Conservation (phyloP, 1,140 invertebrate species). For the Drosophila paulistorum region DNA sequence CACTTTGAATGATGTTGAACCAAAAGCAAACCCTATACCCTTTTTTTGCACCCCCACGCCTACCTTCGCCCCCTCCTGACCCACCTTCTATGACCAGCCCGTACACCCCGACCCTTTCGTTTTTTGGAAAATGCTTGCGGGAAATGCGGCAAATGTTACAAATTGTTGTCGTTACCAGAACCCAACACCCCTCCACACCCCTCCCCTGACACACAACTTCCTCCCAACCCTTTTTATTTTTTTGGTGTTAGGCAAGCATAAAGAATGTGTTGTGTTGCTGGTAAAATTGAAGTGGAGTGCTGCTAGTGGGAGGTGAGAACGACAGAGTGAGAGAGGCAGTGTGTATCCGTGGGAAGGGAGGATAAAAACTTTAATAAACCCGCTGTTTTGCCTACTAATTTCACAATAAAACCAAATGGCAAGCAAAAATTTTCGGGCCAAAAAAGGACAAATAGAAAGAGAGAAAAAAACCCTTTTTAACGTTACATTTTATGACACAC, state of each 20-base stretch:
- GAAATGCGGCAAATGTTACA: slow-evolving; percentile 80
- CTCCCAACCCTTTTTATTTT: slow-evolving; percentile 21
- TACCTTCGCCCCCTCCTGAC: neutral
- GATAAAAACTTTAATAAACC: slow-evolving; percentile 71
- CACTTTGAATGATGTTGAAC: slow-evolving; percentile 78
- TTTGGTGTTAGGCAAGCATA: slow-evolving; percentile 14
- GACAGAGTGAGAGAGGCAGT: neutral
- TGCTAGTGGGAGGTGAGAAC: neutral
- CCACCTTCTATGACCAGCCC: slow-evolving; percentile 1
- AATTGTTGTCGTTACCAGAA: slow-evolving; percentile 71
- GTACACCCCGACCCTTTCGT: neutral
- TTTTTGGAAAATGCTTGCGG: slow-evolving; percentile 65
- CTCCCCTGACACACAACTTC: neutral
- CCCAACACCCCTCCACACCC: slow-evolving; percentile 11
- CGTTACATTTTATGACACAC: slow-evolving; percentile 69
- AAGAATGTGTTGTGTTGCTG: slow-evolving; percentile 28
- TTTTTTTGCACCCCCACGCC: neutral
- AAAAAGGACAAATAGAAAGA: slow-evolving; percentile 33
- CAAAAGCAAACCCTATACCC: slow-evolving; percentile 26
- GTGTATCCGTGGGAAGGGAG: slow-evolving; percentile 1
- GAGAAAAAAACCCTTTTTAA: slow-evolving; percentile 60
- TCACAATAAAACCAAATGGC: slow-evolving; percentile 77
- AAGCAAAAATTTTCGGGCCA: slow-evolving; percentile 14
- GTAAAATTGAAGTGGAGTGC: slow-evolving; percentile 25
- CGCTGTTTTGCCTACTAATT: slow-evolving; percentile 74